Conservation (phyloP, 2,797 vertebrate genomes). For the Poecilia velifera region DNA sequence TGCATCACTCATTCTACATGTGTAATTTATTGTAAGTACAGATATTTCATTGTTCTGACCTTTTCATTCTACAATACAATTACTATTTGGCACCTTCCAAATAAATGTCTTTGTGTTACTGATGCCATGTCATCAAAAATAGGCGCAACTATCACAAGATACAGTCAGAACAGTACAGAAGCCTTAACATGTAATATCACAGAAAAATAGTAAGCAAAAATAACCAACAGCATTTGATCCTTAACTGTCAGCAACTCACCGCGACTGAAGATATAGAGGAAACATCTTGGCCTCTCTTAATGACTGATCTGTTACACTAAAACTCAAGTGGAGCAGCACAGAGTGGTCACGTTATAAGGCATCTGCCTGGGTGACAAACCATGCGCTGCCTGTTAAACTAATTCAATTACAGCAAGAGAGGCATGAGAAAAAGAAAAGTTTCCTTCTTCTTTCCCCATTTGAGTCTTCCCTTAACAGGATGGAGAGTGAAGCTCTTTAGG, state of each 20-base stretch:
- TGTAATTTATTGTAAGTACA: neutral
- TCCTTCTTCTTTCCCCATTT: conserved; percentile 34
- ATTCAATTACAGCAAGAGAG: conserved; percentile 74
- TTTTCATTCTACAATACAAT: neutral
- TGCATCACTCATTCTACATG: neutral
- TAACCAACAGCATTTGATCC: neutral
- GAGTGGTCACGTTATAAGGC: conserved; percentile 77
- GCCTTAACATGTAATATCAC: neutral
- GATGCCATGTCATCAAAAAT: conserved; percentile 3
- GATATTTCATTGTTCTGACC: neutral
- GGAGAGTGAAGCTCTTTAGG: conserved; percentile 31
- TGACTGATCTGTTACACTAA: conserved; percentile 55
- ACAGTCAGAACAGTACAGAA: neutral
- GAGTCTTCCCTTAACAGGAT: conserved; percentile 40
- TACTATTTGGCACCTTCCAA: conserved; percentile 11
- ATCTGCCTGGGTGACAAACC: conserved; percentile 79
- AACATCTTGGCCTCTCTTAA: conserved; percentile 75
- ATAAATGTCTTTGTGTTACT: conserved; percentile 4
- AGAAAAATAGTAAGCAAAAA: conserved; percentile 6
- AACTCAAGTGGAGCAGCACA: conserved; percentile 46
- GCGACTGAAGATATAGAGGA: conserved; percentile 81
- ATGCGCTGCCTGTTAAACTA: conserved; percentile 82
- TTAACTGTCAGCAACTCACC: conserved; percentile 73
- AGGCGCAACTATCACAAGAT: neutral
- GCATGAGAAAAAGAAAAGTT: conserved; percentile 55